Conservation (phyloP, 2,888 invertebrate genomes). For the Catocala fraxini region DNA sequence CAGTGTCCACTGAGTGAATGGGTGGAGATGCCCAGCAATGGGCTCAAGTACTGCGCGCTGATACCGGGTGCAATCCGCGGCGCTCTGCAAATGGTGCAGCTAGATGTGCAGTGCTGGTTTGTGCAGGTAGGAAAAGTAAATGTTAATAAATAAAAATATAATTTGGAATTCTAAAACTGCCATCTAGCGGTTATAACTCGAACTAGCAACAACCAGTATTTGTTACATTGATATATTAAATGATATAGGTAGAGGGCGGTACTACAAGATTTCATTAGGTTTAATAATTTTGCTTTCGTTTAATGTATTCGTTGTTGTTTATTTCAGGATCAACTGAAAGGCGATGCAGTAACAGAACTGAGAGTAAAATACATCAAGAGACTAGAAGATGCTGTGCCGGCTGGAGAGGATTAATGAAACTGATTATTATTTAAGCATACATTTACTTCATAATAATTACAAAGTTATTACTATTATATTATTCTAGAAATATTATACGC, state of each 20-base stretch:
- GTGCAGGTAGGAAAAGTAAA: constrained; percentile 86
- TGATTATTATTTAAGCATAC: background rate
- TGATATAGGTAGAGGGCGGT: too few species aligned
- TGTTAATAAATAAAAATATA: too few species aligned
- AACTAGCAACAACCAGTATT: too few species aligned
- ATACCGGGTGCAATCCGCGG: constrained; percentile 97
- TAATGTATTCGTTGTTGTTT: background rate
- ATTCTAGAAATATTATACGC: too few species aligned
- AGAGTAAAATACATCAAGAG: constrained; percentile 97
- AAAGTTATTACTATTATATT: background rate
- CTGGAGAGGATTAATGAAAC: constrained; percentile 96
- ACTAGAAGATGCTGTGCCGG: constrained; percentile 98
- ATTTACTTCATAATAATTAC: background rate
- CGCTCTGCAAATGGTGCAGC: constrained; percentile 99
- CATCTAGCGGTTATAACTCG: too few species aligned
- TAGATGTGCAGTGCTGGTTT: constrained; percentile 98
- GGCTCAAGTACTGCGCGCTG: constrained; percentile 96
- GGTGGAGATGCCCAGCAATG: constrained; percentile 96
- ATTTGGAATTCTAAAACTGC: too few species aligned
- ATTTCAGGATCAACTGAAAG: constrained; percentile 96
- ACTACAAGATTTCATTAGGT: too few species aligned
- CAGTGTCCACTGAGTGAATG: constrained; percentile 98
- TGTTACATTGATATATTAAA: too few species aligned
- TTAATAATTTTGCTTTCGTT: too few species aligned
- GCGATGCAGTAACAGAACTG: constrained; percentile 97